A percentile compares a stretch with the other conserved stretches of the same genome.
These are phyloP conservation scores for Hypomecis atomaria DNA, from an alignment of 2,888 invertebrate species.

Conservation along the genomic window DNA sequence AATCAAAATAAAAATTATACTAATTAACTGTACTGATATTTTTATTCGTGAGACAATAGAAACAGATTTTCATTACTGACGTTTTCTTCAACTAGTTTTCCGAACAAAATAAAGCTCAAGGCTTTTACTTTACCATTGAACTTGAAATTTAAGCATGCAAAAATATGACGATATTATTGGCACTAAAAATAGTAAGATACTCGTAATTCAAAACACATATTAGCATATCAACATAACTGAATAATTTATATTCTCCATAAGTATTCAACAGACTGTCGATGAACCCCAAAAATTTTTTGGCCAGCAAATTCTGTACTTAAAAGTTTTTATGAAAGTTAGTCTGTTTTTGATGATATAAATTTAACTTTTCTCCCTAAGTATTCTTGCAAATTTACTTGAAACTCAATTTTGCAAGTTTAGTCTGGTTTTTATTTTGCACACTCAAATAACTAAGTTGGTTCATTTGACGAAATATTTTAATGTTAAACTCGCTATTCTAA, in stretches of 20 bases:
- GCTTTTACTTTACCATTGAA: no score
- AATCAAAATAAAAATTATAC: no score
- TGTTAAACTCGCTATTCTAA: no score
- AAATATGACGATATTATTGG: no score
- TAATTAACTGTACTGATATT: no score
- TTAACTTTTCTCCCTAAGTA: constrained; percentile 1
- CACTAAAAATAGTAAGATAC: no score
- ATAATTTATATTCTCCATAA: constrained; percentile 39
- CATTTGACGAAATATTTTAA: no score
- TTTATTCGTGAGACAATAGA: no score
- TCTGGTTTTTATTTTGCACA: not conserved
- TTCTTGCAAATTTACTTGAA: not conserved
- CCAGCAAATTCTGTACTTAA: constrained; percentile 1
- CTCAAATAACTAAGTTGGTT: not conserved
- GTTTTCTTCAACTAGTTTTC: no score
- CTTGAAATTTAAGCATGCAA: no score
- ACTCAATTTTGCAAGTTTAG: constrained; percentile 1
- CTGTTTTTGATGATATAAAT: not conserved
- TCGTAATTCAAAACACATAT: constrained; percentile 1
- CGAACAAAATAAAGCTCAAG: no score
- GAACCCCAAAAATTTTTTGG: constrained; percentile 7
- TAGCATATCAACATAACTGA: constrained; percentile 20
- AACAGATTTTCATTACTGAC: no score
- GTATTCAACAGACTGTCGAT: constrained; percentile 17
- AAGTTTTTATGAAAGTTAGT: constrained; percentile 3